Evolutionary conservation across 1,140 invertebrate species (phyloP).

Genomic region (Tribolium castaneum): DNA sequence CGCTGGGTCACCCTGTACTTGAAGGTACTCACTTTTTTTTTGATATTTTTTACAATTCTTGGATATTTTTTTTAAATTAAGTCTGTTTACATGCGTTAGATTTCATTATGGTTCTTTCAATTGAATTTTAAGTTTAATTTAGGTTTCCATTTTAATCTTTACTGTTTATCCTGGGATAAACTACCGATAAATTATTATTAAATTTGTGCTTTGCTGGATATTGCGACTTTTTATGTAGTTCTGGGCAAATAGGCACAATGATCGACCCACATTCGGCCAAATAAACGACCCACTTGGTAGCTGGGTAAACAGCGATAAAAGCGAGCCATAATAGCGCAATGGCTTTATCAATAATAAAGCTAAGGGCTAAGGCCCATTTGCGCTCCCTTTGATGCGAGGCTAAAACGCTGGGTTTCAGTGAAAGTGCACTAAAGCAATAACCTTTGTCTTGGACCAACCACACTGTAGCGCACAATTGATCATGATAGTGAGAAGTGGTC

Average conservation of each 20-base stretch:
- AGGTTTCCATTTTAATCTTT: no score
- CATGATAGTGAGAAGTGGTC: neutral
- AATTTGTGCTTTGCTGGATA: no score
- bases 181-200: no score
- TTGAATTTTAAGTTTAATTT: no score
- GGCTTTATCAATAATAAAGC: neutral
- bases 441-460: neutral
- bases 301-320: constrained; percentile 17
- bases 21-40: no score
- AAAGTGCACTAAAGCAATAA: neutral
- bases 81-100: no score
- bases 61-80: no score
- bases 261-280: neutral
- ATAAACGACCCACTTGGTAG: neutral
- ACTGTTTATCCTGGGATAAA: no score
- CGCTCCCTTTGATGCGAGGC: neutral
- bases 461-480: neutral
- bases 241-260: neutral
- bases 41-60: no score
- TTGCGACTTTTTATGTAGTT: neutral
- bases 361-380: neutral
- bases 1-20: no score
- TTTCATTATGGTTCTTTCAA: no score
- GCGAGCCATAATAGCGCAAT: neutral
- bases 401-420: neutral